These are phyloP conservation scores for Drosophila ficusphila DNA, from an alignment of 1,140 invertebrate species.

Conservation along the genomic window DNA sequence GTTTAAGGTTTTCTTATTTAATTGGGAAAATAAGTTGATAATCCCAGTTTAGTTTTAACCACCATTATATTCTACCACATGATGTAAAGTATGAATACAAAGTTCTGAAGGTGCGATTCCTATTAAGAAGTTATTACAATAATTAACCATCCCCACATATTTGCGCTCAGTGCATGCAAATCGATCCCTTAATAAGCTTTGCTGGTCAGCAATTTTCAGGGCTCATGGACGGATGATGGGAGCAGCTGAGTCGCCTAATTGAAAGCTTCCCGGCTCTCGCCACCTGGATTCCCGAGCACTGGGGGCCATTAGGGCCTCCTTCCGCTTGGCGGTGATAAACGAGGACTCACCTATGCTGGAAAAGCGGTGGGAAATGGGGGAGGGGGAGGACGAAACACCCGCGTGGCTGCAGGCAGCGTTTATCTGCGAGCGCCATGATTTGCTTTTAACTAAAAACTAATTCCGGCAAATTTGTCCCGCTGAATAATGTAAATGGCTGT, in stretches of 20 bases:
- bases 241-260: slow-evolving; percentile 24
- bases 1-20: too few relatives aligned
- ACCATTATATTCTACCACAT: too few relatives aligned
- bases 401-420: background rate
- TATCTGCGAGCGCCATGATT: slow-evolving; percentile 68
- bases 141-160: too few relatives aligned
- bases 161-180: slow-evolving; percentile 26
- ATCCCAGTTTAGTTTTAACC: too few relatives aligned
- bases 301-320: slow-evolving; percentile 27
- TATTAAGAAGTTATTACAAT: too few relatives aligned
- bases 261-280: slow-evolving; percentile 13
- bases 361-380: background rate
- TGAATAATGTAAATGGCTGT: slow-evolving; percentile 64
- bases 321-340: slow-evolving; percentile 46
- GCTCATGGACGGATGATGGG: slow-evolving; percentile 5
- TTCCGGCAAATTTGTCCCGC: slow-evolving; percentile 69
- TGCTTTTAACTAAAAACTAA: slow-evolving; percentile 79
- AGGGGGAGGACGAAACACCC: background rate
- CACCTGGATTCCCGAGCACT: background rate
- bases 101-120: too few relatives aligned
- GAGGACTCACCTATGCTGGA: slow-evolving; percentile 7
- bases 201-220: slow-evolving; percentile 4
- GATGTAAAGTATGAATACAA: too few relatives aligned
- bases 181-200: slow-evolving; percentile 34
- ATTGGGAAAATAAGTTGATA: too few relatives aligned